phyloP scores from a whole-genome alignment of 2,113 vertebrate species.

The Alexandromys fortis region DNA sequence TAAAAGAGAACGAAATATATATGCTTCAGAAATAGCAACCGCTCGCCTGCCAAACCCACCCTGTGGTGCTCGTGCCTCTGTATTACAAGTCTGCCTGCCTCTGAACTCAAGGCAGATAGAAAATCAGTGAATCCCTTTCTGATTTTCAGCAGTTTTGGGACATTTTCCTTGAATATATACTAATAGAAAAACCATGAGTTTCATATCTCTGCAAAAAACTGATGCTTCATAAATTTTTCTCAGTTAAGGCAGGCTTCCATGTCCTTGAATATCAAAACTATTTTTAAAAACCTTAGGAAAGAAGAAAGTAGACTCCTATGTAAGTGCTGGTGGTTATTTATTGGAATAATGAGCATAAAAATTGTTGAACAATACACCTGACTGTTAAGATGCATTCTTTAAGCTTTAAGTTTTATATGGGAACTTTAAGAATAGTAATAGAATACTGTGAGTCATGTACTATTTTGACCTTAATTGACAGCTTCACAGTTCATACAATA shows the following conservation, averaged over 20 bases:
- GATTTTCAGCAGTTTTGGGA: not conserved
- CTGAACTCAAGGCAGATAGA: slow-evolving; percentile 18
- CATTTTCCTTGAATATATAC: not conserved
- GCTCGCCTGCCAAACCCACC: slow-evolving; percentile 55
- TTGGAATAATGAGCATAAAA: not conserved
- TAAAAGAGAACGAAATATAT: slow-evolving; percentile 46
- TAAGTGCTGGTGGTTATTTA: not conserved
- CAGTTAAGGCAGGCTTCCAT: slow-evolving; percentile 22
- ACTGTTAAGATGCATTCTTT: not conserved
- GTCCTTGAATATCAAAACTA: slow-evolving; percentile 30
- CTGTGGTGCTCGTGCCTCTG: slow-evolving; percentile 19
- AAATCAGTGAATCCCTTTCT: slow-evolving; percentile 16
- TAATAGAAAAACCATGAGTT: slow-evolving; percentile 47
- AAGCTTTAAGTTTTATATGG: not conserved
- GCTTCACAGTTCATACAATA: not conserved
- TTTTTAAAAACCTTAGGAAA: slow-evolving; percentile 49
- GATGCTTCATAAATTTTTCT: slow-evolving; percentile 35
- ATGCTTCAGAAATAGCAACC: slow-evolving; percentile 62
- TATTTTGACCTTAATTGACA: not conserved
- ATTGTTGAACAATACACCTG: not conserved
- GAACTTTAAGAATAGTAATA: not conserved
- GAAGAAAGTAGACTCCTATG: not conserved
- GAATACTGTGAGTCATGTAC: not conserved
- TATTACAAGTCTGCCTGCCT: not conserved
- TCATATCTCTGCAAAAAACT: slow-evolving; percentile 15